Evolutionary conservation across 2,797 vertebrate species (phyloP), one percentile per base, ranked within the genome.

Genomic region (Neosalanx taihuensis): DNA sequence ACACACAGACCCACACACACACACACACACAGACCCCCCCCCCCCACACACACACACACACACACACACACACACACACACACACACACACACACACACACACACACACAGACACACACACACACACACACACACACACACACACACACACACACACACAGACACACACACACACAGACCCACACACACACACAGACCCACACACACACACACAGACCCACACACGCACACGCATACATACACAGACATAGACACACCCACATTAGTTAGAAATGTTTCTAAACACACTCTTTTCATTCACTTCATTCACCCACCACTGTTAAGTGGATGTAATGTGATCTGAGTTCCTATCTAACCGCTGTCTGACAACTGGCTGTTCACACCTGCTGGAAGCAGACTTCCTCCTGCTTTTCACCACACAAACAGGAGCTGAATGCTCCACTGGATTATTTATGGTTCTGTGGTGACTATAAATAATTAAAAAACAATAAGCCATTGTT

Each of bases 151-250:
- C 15, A 31, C 30, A 6, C 29, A 15, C 60, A 33, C 12, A 62
- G 4, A 35, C 1, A 88, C 62, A 85, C 77, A 87, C 58, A 49
- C 68, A 46, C 20, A 18, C 57, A 46, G 23, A 49, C 56, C 26
- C 41, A 18, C 46, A 53, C 53, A 65, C 64, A 23, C 64, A 29
- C 63, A 26, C 35, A 5, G 20, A 41, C 64, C 46, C 64, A 49
- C 35, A 64, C 33, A 37, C 63, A 64, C 62, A 37, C 62, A 64
- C 62, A 64, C 62, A 64, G 29, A 64, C 30, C 18, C 62, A 37
- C 30, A 64, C 31, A 37, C 62, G 37, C 26, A 62, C 60, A 62
- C 60, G 31, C 60, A 62, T 29, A 31, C 60, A 62, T 29, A 31
- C 30, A 63, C 61, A 63, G 33, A 35, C 33, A 35, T 6, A 4